Conservation (phyloP, 2,113 vertebrate genomes). For the Colius striatus region DNA sequence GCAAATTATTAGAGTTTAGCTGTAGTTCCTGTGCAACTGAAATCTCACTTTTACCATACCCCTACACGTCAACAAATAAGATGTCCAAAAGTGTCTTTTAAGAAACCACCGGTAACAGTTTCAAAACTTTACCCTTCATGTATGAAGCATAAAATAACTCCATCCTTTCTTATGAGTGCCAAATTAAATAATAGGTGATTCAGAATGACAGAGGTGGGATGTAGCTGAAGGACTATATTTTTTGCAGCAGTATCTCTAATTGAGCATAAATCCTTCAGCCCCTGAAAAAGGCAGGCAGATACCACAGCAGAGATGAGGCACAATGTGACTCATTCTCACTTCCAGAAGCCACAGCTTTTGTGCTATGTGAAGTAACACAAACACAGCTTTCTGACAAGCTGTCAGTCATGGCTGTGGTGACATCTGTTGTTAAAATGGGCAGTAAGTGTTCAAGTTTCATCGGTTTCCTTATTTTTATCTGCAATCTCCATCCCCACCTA, state of each 20-base stretch:
- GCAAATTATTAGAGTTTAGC: neutral
- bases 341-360: neutral
- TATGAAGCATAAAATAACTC: neutral
- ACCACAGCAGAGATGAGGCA: rapidly evolving
- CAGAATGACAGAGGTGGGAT: too few relatives aligned
- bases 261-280: neutral
- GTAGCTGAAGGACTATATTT: neutral
- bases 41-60: neutral
- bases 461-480: neutral
- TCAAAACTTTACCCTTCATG: neutral
- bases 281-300: neutral
- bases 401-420: rapidly evolving
- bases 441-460: neutral
- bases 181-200: neutral
- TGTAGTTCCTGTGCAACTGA: neutral
- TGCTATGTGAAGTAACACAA: neutral
- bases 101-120: neutral
- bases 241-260: neutral
- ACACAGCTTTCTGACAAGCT: neutral
- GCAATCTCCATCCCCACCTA: neutral
- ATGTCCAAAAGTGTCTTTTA: neutral
- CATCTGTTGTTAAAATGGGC: neutral
- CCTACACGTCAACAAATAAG: neutral
- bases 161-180: neutral
- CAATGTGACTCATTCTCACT: neutral